Conservation (phyloP, 2,888 invertebrate species). For the Yponomeuta malinellus region DNA sequence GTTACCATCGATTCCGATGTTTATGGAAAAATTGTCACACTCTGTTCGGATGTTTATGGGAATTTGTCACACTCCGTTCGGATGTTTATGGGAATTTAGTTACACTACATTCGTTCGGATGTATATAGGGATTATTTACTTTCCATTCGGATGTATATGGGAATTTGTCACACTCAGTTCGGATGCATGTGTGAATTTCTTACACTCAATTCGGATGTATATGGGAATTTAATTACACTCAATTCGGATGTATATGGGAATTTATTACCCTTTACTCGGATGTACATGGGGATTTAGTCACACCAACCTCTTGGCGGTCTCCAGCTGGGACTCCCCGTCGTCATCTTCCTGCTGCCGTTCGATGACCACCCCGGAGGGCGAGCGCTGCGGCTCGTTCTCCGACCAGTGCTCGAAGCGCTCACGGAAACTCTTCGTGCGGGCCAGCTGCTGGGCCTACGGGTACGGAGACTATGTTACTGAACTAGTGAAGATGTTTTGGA, state of each 20-base stretch:
- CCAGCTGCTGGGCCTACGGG: constrained; percentile 82
- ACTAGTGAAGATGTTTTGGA: too few species aligned
- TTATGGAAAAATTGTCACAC: too few species aligned
- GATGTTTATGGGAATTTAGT: too few species aligned
- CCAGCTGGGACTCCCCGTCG: constrained; percentile 85
- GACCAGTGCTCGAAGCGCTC: constrained; percentile 93
- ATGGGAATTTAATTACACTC: neutral
- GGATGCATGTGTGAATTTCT: too few species aligned
- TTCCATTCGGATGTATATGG: too few species aligned
- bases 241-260: neutral
- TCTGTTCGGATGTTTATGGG: too few species aligned
- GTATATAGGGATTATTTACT: too few species aligned
- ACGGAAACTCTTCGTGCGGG: constrained; percentile 88
- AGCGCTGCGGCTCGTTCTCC: constrained; percentile 33
- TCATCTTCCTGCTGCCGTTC: constrained; percentile 61
- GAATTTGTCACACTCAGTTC: too few species aligned
- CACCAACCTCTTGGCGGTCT: constrained; percentile 85
- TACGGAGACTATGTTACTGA: neutral
- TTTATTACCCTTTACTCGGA: too few species aligned
- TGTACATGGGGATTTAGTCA: neutral
- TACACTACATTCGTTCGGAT: too few species aligned
- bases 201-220: neutral
- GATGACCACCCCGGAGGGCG: constrained; percentile 42
- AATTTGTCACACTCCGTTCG: too few species aligned
- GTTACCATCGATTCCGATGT: too few species aligned